Percentiles rank a stretch among this genome's conserved stretches.
phyloP scores from a whole-genome alignment of 2,888 invertebrate genomes.

The Phalera bucephala region DNA sequence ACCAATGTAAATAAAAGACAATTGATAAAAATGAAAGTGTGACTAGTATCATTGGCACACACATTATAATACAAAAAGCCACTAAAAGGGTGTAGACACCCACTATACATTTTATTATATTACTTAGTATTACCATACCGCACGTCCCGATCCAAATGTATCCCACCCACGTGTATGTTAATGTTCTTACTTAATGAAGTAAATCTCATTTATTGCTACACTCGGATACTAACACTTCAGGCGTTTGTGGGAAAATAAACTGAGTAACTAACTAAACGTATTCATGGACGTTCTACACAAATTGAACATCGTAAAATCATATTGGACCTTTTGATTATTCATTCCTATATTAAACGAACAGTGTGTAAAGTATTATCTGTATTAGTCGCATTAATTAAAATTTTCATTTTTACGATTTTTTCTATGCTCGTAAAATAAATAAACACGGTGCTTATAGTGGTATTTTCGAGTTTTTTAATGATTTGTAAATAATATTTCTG shows the following conservation, averaged over 20 bases:
- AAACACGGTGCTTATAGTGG: constrained; percentile 11
- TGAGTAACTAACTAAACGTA: constrained; percentile 30
- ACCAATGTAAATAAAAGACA: too few relatives aligned
- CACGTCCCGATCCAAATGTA: constrained; percentile 30
- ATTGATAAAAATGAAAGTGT: too few relatives aligned
- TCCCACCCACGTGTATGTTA: constrained; percentile 60
- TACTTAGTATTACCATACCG: constrained; percentile 17
- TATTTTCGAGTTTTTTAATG: not conserved
- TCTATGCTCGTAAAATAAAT: constrained; percentile 26
- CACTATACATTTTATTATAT: constrained; percentile 19
- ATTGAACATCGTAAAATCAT: constrained; percentile 36
- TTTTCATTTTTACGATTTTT: constrained; percentile 18
- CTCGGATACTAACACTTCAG: constrained; percentile 48
- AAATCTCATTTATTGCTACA: constrained; percentile 59
- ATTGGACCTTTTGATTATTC: constrained; percentile 39
- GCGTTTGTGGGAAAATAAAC: constrained; percentile 61
- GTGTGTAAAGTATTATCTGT: constrained; percentile 44
- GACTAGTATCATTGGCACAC: too few relatives aligned
- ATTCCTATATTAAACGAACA: constrained; percentile 41
- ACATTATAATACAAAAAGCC: too few relatives aligned
- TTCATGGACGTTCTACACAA: constrained; percentile 31
- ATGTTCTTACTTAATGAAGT: constrained; percentile 50
- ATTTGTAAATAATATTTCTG: not conserved
- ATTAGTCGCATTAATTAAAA: constrained; percentile 35
- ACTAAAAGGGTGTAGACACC: constrained; percentile 15